Conservation (phyloP, 2,113 vertebrate species). For the Asarcornis scutulata region DNA sequence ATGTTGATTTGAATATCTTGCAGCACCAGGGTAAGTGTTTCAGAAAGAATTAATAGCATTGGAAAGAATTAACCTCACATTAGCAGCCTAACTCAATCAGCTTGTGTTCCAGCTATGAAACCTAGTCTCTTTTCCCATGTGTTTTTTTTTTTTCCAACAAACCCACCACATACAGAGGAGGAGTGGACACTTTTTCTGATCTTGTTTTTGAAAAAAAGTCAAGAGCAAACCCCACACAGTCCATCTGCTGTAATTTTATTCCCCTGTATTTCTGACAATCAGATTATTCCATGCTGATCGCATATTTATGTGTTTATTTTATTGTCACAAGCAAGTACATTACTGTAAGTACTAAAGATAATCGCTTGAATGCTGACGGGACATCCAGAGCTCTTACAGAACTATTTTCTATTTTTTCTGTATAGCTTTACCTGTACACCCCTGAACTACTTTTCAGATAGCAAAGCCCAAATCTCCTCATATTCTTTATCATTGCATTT, state of each 20-base stretch:
- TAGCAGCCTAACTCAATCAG: not conserved
- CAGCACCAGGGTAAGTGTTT: not conserved
- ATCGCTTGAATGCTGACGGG: not conserved
- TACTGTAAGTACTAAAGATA: not conserved
- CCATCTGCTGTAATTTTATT: not conserved
- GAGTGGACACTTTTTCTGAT: not conserved
- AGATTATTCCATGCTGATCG: not conserved
- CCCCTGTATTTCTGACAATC: not conserved
- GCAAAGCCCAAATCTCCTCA: not conserved
- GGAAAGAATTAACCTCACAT: not conserved
- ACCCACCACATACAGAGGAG: not conserved
- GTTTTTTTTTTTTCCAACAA: not conserved
- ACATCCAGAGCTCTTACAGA: not conserved
- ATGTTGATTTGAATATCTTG: not conserved
- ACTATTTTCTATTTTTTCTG: not conserved
- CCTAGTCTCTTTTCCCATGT: not conserved
- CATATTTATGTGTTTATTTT: not conserved
- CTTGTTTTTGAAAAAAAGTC: not conserved
- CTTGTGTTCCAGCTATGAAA: not conserved
- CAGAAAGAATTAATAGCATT: not conserved
- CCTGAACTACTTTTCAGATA: not conserved
- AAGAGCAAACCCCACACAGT: not conserved
- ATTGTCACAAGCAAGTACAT: not conserved
- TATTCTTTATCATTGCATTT: not conserved
- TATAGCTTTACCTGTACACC: not conserved